These are phyloP conservation scores for Conops quadrifasciatus DNA, from an alignment of 2,888 invertebrate species.

Conservation along the genomic window DNA sequence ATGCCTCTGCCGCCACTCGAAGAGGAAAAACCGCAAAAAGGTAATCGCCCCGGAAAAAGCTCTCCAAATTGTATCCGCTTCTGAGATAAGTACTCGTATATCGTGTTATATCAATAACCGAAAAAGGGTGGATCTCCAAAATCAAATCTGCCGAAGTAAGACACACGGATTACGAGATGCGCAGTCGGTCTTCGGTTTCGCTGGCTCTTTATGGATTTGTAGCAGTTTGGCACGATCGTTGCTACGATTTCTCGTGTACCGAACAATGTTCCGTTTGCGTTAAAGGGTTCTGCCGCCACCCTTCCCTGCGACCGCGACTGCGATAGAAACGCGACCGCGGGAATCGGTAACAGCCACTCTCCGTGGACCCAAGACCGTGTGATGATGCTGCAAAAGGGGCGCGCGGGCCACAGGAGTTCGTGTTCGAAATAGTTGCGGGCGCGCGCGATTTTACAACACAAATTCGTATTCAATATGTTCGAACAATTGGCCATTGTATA, in stretches of 20 bases:
- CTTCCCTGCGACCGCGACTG: background rate
- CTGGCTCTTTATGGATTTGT: slow-evolving; percentile 40
- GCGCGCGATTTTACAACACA: slow-evolving; percentile 37
- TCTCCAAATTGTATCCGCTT: background rate
- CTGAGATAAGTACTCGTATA: slow-evolving; percentile 43
- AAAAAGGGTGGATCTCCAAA: slow-evolving; percentile 63
- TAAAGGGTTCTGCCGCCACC: slow-evolving; percentile 8
- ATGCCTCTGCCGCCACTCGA: slow-evolving; percentile 38
- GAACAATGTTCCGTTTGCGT: slow-evolving; percentile 24
- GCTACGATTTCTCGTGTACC: slow-evolving; percentile 37
- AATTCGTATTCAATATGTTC: slow-evolving; percentile 39
- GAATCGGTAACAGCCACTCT: slow-evolving; percentile 23
- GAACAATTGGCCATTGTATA: slow-evolving; percentile 39
- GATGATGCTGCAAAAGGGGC: background rate
- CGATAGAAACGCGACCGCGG: no score
- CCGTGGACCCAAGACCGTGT: background rate
- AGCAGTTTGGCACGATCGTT: slow-evolving; percentile 40
- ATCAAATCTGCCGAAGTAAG: slow-evolving; percentile 30
- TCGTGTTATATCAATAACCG: slow-evolving; percentile 64
- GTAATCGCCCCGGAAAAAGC: background rate
- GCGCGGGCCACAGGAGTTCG: slow-evolving; percentile 15
- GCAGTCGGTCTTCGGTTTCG: background rate
- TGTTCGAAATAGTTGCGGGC: slow-evolving; percentile 34
- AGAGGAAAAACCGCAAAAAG: background rate
- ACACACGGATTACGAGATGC: slow-evolving; percentile 29